Evolutionary conservation across 1,140 invertebrate genomes (phyloP).

Genomic region (Bombus soroeensis): DNA sequence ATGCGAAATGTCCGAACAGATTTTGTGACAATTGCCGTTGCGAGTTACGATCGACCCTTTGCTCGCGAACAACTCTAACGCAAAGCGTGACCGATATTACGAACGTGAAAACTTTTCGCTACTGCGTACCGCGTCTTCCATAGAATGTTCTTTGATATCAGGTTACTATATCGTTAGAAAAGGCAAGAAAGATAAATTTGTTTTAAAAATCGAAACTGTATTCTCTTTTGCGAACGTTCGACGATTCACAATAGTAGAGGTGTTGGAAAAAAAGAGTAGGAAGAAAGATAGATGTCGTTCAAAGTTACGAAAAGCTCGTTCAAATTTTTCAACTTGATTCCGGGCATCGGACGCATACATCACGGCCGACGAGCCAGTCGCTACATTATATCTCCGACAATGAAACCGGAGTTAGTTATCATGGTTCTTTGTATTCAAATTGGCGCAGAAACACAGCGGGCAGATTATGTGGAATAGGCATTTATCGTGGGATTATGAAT

Average conservation of each 20-base stretch:
- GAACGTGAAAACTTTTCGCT: too few species aligned
- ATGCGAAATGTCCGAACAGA: background rate
- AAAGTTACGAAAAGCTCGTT: background rate
- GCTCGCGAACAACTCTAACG: too few species aligned
- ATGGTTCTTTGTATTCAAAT: conserved; percentile 69
- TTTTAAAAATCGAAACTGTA: background rate
- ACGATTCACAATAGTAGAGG: background rate
- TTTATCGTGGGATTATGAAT: conserved; percentile 66
- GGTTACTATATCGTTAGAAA: too few species aligned
- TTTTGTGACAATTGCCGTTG: background rate
- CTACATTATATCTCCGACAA: conserved; percentile 58
- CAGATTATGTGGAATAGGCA: conserved; percentile 63
- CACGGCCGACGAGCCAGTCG: conserved; percentile 30
- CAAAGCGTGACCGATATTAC: too few species aligned
- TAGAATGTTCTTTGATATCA: too few species aligned
- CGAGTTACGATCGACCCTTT: too few species aligned
- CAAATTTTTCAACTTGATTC: conserved; percentile 27
- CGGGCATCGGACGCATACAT: conserved; percentile 36
- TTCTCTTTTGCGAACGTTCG: too few species aligned
- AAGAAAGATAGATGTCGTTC: background rate
- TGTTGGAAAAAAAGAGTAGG: background rate
- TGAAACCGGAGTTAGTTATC: conserved; percentile 62
- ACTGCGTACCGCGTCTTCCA: too few species aligned
- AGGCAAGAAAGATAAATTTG: background rate
- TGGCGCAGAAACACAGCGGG: conserved; percentile 56